Conservation (phyloP, 2,888 invertebrate species). For the Melanophora roralis region DNA sequence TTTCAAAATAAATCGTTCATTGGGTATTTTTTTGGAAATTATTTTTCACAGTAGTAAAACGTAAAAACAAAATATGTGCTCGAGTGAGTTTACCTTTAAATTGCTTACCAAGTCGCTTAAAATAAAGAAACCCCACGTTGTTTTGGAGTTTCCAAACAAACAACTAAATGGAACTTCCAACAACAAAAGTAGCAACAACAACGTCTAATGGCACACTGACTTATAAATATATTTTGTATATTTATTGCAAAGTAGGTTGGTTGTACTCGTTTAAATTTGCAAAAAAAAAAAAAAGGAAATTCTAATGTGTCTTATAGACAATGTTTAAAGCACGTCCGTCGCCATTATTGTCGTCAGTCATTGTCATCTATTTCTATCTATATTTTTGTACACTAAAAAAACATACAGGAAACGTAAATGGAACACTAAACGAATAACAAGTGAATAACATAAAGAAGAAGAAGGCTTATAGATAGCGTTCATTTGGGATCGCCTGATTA, state of each 20-base stretch:
- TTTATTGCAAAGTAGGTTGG: constrained; percentile 39
- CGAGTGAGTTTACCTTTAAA: not conserved
- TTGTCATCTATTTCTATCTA: constrained; percentile 44
- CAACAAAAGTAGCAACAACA: too few relatives aligned
- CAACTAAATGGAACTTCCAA: too few relatives aligned
- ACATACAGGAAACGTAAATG: constrained; percentile 20
- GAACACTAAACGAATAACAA: not conserved
- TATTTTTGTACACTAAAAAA: not conserved
- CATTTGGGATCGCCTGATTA: not conserved
- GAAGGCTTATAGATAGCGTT: not conserved
- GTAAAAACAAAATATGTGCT: constrained; percentile 25
- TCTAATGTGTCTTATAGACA: constrained; percentile 42
- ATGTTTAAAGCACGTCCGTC: constrained; percentile 46
- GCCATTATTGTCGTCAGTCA: constrained; percentile 33
- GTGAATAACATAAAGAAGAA: not conserved
- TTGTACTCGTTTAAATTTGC: constrained; percentile 22
- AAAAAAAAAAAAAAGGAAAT: constrained; percentile 2
- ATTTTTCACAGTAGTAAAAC: constrained; percentile 12
- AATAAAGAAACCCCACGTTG: constrained; percentile 15
- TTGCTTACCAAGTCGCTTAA: constrained; percentile 24
- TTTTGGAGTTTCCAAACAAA: constrained; percentile 6
- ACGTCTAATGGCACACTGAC: constrained; percentile 53
- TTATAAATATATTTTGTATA: constrained; percentile 26
- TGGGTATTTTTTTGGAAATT: constrained; percentile 20
- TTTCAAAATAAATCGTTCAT: not conserved